These are phyloP conservation scores for Neotoma lepida DNA, from an alignment of 2,113 vertebrate genomes.

Conservation along the genomic window DNA sequence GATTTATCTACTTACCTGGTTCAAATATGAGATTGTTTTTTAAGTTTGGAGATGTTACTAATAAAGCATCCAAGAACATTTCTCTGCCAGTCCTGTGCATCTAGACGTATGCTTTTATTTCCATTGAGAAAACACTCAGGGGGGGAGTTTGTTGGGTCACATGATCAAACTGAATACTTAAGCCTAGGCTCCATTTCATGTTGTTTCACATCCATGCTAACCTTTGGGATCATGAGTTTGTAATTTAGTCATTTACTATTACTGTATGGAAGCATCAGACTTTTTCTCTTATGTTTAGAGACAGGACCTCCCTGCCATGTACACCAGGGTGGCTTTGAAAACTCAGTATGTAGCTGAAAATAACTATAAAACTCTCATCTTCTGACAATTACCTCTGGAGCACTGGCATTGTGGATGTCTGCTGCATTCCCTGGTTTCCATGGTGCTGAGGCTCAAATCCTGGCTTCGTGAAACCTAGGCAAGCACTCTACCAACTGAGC, in stretches of 20 bases:
- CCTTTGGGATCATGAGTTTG: not conserved
- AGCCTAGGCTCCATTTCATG: not conserved
- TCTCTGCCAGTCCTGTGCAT: not conserved
- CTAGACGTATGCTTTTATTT: not conserved
- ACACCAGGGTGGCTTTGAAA: not conserved
- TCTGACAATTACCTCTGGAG: not conserved
- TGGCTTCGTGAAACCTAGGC: not conserved
- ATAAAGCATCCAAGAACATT: not conserved
- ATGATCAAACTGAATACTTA: not conserved
- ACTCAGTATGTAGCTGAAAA: not conserved
- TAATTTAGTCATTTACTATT: not conserved
- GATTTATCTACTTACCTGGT: not conserved
- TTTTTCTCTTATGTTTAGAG: not conserved
- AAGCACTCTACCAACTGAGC: not conserved
- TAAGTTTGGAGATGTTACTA: not conserved
- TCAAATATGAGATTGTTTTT: not conserved
- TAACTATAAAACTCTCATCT: not conserved
- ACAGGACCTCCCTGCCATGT: not conserved
- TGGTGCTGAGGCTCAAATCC: not conserved
- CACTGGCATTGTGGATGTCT: not conserved
- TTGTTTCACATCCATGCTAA: not conserved
- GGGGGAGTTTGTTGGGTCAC: not conserved
- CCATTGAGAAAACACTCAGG: not conserved
- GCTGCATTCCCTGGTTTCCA: not conserved
- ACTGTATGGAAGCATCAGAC: too few relatives aligned